Evolutionary conservation across 1,140 invertebrate species (phyloP).

Genomic region (Solenopsis fugax): DNA sequence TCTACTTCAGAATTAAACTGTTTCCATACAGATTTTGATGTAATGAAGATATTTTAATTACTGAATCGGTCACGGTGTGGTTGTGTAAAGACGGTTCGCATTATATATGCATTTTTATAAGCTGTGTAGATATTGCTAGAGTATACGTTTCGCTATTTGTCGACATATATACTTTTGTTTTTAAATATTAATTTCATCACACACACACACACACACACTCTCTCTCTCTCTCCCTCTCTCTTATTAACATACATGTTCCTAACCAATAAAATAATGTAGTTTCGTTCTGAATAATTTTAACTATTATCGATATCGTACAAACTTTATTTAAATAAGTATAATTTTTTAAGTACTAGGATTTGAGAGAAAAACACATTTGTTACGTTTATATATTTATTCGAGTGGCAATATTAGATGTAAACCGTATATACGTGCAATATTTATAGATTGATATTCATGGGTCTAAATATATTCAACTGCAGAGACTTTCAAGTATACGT

Average conservation of each 20-base stretch:
- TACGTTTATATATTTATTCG: conserved; percentile 32
- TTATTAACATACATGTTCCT: neutral
- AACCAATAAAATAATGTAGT: conserved; percentile 19
- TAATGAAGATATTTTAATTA: conserved; percentile 36
- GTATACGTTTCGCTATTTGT: neutral
- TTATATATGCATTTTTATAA: conserved; percentile 43
- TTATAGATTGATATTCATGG: neutral
- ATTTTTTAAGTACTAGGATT: conserved; percentile 11
- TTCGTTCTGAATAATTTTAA: conserved; percentile 4
- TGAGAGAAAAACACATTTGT: neutral
- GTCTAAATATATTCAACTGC: neutral
- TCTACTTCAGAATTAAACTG: conserved; percentile 21
- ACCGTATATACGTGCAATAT: neutral
- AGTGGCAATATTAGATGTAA: conserved; percentile 58
- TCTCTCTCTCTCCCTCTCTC: too few relatives aligned
- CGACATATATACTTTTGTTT: conserved; percentile 21
- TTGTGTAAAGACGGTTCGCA: conserved; percentile 34
- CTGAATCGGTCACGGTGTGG: conserved; percentile 21
- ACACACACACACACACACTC: too few relatives aligned
- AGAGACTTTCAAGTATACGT: neutral
- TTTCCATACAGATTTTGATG: neutral
- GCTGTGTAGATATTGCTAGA: neutral
- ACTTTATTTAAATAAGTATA: conserved; percentile 31
- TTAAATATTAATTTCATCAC: neutral
- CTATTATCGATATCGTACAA: conserved; percentile 36